Base-by-base conservation (phyloP, 2,888 invertebrate species). In the Epinotia nisella region DNA sequence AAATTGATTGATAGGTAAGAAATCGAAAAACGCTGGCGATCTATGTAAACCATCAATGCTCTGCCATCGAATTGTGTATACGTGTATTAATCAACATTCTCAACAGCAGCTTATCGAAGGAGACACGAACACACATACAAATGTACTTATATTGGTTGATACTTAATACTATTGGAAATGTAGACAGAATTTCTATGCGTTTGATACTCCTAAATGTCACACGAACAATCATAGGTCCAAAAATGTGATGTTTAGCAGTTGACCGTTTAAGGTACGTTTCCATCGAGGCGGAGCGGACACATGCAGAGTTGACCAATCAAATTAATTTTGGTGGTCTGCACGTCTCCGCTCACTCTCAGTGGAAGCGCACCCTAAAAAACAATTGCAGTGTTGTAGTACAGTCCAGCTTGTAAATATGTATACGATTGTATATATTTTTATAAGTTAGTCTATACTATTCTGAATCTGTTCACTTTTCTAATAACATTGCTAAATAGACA, bases 51-150 rank as follows among this genome's bases (percentile, higher is more conserved):
- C n/a, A n/a, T n/a, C 45, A 21, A 9, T 9, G 7, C 21, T 4
- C 45, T 67, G n/a, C 17, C 49, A 49, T 51, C 11, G 9, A 59
- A 65, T 19, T 49, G 21, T 68, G n/a, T 59, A 64, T 45, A 51
- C 49, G 49, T 69, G 60, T 69, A 65, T 29, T 61, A 45, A 62
- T 65, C 13, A 21, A 55, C 65, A 55, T 65, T 65, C 39, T 55
- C 55, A 55, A 65, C 65, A 65, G 65, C 65, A 65, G 65, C 65
- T 15, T 55, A n/a, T 21, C 39, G 39, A 61, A 55, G 65, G 65
- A 65, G 39, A 65, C 29, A 65, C 29, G 19, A 15, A 65, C 55
- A 65, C 65, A 21, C 10, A 53, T 13, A 35, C 64, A 55, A 3
- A 49, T n/a, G n/a, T 49, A 49, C 45, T 24, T 61, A 21, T 19